Evolutionary conservation across 1,140 invertebrate genomes (phyloP).

Genomic region (Pogonognathellus flavescens): DNA sequence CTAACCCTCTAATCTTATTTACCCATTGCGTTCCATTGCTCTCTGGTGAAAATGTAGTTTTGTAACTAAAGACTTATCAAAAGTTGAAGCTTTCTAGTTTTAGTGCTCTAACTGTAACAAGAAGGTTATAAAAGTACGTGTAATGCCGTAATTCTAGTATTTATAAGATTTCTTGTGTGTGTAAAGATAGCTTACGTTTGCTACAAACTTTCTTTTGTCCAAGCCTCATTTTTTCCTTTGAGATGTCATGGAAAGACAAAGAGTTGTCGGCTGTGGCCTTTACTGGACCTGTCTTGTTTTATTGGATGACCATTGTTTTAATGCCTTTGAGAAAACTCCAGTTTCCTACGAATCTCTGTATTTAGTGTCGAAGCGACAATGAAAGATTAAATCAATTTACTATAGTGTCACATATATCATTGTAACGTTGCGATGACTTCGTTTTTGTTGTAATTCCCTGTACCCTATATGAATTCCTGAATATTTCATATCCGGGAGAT

Average conservation of each 20-base stretch:
- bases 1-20: conserved; percentile 10
- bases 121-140: neutral
- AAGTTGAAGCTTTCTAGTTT: too few species aligned
- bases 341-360: neutral
- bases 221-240: neutral
- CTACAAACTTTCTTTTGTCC: neutral
- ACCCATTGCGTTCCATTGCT: neutral
- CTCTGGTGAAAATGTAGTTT: neutral
- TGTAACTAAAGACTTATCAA: neutral
- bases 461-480: too few species aligned
- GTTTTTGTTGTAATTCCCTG: too few species aligned
- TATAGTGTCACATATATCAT: too few species aligned
- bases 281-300: conserved; percentile 2
- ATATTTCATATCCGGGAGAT: too few species aligned
- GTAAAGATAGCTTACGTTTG: conserved; percentile 3
- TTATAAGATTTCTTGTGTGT: conserved; percentile 5
- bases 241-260: conserved; percentile 12
- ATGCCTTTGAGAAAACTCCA: conserved; percentile 23
- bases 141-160: neutral
- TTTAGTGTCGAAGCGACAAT: too few species aligned
- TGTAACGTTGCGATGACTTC: too few species aligned
- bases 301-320: conserved; percentile 31
- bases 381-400: too few species aligned
- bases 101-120: too few species aligned
- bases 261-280: neutral